Conservation (phyloP, 2,113 vertebrate species). For the Ariopsis seemanni region DNA sequence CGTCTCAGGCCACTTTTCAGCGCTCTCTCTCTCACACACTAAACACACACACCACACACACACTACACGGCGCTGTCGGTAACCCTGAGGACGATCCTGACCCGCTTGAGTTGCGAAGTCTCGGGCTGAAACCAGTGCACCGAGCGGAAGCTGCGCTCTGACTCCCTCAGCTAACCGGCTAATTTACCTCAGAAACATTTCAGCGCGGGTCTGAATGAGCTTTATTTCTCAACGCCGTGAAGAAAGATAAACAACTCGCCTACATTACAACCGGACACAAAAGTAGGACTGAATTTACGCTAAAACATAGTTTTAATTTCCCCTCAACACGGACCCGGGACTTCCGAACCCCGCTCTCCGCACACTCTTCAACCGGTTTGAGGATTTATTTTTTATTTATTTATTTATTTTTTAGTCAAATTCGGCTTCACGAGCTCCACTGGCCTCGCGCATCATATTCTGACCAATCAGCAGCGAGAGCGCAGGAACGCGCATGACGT, state of each 20-base stretch:
- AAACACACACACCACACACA: not conserved
- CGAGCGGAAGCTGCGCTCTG: not conserved
- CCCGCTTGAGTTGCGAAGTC: not conserved
- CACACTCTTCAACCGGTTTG: too few species aligned
- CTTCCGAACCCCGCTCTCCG: too few species aligned
- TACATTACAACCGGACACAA: too few species aligned
- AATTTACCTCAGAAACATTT: not conserved
- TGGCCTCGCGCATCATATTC: not conserved
- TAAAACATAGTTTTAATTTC: too few species aligned
- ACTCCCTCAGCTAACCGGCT: not conserved
- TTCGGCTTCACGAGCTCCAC: not conserved
- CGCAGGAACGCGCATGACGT: not conserved
- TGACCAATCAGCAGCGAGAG: slow-evolving; percentile 13
- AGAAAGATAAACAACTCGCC: not conserved
- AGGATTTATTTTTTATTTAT: too few species aligned
- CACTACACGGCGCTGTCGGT: not conserved
- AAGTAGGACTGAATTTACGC: not conserved
- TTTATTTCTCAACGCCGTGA: not conserved
- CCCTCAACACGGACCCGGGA: too few species aligned
- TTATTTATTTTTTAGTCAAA: not conserved
- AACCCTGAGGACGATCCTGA: too few species aligned
- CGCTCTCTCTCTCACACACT: not conserved
- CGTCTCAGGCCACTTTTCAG: not conserved
- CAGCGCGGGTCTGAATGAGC: not conserved
- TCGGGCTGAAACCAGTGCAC: not conserved